Conservation (phyloP, 2,113 vertebrate genomes). For the Mola mola region DNA sequence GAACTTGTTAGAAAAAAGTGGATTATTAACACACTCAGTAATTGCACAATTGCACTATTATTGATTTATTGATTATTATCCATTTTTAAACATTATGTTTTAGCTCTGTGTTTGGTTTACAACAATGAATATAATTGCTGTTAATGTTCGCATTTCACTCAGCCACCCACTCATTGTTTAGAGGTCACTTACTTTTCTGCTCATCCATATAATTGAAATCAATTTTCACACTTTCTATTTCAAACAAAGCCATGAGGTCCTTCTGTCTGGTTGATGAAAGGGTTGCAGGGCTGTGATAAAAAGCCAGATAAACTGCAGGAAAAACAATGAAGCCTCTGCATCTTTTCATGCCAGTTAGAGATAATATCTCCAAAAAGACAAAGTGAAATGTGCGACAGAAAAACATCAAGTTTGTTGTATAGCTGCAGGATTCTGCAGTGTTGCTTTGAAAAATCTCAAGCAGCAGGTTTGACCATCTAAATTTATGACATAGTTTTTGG, state of each 20-base stretch:
- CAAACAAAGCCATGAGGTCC: constrained; percentile 17
- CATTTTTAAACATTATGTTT: too few species aligned
- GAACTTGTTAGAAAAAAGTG: too few species aligned
- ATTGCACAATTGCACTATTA: too few species aligned
- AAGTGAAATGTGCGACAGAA: too few species aligned
- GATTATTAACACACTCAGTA: too few species aligned
- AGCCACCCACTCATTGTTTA: constrained; percentile 11
- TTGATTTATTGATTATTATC: too few species aligned
- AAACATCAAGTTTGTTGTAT: constrained; percentile 1
- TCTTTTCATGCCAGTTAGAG: constrained; percentile 11
- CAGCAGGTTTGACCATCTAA: too few species aligned
- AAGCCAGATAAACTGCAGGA: constrained; percentile 12
- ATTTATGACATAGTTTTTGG: too few species aligned
- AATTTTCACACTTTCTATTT: constrained; percentile 18
- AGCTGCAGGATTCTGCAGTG: not conserved
- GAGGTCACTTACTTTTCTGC: constrained; percentile 2
- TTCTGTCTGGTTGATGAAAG: constrained; percentile 23
- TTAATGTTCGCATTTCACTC: too few species aligned
- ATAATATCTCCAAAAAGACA: constrained; percentile 21
- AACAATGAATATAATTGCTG: too few species aligned
- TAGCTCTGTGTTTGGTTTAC: too few species aligned
- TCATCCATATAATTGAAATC: constrained; percentile 12
- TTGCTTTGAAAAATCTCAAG: too few species aligned
- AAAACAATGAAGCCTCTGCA: constrained; percentile 22
- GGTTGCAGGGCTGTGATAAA: constrained; percentile 23